These are phyloP conservation scores for Sesia bembeciformis DNA, from an alignment of 2,888 invertebrate species.

Conservation along the genomic window DNA sequence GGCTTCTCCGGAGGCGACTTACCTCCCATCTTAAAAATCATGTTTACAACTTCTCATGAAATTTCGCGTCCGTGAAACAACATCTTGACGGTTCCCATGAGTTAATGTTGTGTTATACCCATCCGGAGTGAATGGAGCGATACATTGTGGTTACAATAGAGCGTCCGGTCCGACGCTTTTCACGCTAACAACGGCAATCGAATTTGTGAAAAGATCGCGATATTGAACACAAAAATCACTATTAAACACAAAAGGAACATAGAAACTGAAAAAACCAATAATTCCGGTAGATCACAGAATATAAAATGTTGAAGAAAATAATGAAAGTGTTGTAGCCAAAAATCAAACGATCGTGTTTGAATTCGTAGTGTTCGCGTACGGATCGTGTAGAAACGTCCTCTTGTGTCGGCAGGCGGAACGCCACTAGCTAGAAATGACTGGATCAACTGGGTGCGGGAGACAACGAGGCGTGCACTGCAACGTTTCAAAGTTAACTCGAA, in stretches of 20 bases:
- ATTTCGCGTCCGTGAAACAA: background rate
- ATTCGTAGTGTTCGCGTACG: slow-evolving; percentile 32
- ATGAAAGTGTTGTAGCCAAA: background rate
- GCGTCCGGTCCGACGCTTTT: slow-evolving; percentile 23
- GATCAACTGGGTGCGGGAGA: slow-evolving; percentile 14
- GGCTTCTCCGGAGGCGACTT: slow-evolving; percentile 36
- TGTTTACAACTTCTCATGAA: slow-evolving; percentile 22
- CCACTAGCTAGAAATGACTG: slow-evolving; percentile 46
- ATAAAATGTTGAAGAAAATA: background rate
- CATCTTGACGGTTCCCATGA: background rate
- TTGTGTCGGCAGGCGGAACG: slow-evolving; percentile 42
- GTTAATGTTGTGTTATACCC: slow-evolving; percentile 2
- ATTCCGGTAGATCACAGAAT: background rate
- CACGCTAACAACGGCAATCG: slow-evolving; percentile 19
- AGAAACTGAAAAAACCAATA: background rate
- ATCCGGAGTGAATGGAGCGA: slow-evolving; percentile 17
- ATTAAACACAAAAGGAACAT: slow-evolving; percentile 13
- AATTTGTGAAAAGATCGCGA: slow-evolving; percentile 8
- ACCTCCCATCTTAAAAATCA: slow-evolving; percentile 62
- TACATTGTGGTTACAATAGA: slow-evolving; percentile 32
- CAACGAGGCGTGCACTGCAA: slow-evolving; percentile 29
- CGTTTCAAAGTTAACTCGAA: slow-evolving; percentile 12
- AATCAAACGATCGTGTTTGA: slow-evolving; percentile 43
- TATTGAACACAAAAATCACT: slow-evolving; percentile 5
- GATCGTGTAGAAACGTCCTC: slow-evolving; percentile 28